Percentiles rank a stretch among this genome's conserved stretches.
Conservation (phyloP, 2,797 vertebrate genomes). For the Pogonophryne albipinna region DNA sequence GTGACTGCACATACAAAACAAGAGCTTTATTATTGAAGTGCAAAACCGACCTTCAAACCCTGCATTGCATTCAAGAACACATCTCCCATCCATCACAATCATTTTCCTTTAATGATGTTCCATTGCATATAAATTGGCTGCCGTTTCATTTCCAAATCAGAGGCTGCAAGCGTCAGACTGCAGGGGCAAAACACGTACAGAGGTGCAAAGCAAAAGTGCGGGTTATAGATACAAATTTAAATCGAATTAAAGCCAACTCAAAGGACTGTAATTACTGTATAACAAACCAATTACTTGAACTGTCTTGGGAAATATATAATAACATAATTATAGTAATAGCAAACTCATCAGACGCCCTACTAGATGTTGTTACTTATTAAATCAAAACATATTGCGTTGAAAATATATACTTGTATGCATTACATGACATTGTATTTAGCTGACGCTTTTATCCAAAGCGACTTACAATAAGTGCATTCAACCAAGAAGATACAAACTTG, state of each 20-base stretch:
- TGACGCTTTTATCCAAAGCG: too few relatives aligned
- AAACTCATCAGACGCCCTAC: not conserved
- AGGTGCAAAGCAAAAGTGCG: not conserved
- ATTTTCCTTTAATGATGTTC: constrained; percentile 70
- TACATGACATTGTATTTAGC: not conserved
- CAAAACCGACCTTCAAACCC: constrained; percentile 59
- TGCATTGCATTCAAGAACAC: constrained; percentile 39
- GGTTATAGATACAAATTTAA: not conserved
- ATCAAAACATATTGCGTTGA: too few relatives aligned
- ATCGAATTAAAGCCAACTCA: constrained; percentile 6
- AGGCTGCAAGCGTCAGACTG: constrained; percentile 21
- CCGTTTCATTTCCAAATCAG: constrained; percentile 48
- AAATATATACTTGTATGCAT: not conserved
- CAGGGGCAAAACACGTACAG: too few relatives aligned
- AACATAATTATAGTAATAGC: not conserved
- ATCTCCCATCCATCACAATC: constrained; percentile 59
- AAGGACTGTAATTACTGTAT: not conserved
- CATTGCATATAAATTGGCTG: constrained; percentile 62
- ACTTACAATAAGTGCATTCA: too few relatives aligned
- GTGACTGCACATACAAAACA: constrained; percentile 51
- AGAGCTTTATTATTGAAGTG: constrained; percentile 59
- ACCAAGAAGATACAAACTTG: too few relatives aligned
- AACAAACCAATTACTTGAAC: not conserved
- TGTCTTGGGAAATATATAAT: not conserved
- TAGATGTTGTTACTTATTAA: not conserved